Conservation (phyloP, 2,113 vertebrate genomes). For the Trichechus manatus region DNA sequence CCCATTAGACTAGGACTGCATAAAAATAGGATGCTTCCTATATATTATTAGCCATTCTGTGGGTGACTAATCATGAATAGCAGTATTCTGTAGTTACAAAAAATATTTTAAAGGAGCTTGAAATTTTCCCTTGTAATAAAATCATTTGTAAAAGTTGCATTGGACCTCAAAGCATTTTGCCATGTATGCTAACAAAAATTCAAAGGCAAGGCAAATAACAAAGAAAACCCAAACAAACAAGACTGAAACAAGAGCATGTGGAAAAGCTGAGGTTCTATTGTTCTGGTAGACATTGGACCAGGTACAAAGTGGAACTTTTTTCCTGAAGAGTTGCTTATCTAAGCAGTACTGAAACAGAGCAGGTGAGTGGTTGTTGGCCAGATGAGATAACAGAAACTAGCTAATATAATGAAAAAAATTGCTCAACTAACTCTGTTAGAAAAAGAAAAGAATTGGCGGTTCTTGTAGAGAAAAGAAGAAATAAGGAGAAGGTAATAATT, state of each 20-base stretch:
- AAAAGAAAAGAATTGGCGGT: not conserved
- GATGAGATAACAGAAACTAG: not conserved
- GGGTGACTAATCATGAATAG: not conserved
- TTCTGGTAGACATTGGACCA: not conserved
- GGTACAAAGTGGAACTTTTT: not conserved
- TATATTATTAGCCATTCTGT: not conserved
- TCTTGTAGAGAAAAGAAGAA: not conserved
- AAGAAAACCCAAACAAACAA: not conserved
- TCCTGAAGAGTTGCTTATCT: not conserved
- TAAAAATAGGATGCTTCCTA: not conserved
- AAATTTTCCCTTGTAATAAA: not conserved
- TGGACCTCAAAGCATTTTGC: not conserved
- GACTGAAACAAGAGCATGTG: not conserved
- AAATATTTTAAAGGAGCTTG: not conserved
- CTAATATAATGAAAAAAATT: not conserved
- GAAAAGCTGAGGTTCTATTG: not conserved
- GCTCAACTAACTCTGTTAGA: not conserved
- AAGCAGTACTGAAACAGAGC: not conserved
- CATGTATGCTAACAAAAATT: not conserved
- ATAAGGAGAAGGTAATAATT: not conserved
- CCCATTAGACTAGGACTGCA: not conserved
- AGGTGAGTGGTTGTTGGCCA: not conserved
- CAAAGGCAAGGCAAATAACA: slow-evolving; percentile 45
- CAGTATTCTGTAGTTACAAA: not conserved
- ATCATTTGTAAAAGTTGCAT: not conserved